phyloP scores from a whole-genome alignment of 1,140 invertebrate genomes.

The Planococcus citri region DNA sequence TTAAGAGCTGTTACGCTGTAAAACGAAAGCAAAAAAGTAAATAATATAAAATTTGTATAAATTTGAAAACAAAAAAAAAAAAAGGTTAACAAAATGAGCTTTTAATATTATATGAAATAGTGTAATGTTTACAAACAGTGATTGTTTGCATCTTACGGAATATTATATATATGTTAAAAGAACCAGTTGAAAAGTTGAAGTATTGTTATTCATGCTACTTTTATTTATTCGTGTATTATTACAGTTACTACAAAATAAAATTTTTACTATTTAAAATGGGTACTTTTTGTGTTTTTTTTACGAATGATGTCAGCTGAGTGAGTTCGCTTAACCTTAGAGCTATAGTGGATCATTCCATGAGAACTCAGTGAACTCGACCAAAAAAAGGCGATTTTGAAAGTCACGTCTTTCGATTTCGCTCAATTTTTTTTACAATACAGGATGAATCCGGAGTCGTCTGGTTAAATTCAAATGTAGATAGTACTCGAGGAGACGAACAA shows the following conservation, averaged over 20 bases:
- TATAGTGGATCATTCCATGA: too few relatives aligned
- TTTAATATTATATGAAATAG: not conserved
- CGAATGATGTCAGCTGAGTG: too few relatives aligned
- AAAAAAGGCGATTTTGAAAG: too few relatives aligned
- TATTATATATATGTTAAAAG: conserved; percentile 1
- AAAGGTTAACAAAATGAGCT: conserved; percentile 9
- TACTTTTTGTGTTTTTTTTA: too few relatives aligned
- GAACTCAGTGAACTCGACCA: too few relatives aligned
- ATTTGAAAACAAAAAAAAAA: not conserved
- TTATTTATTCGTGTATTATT: conserved; percentile 19
- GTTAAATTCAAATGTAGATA: too few relatives aligned
- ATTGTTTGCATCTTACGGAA: conserved; percentile 9
- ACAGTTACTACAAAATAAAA: conserved; percentile 16
- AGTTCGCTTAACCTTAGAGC: too few relatives aligned
- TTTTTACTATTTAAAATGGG: conserved; percentile 8
- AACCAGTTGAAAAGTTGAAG: conserved; percentile 5
- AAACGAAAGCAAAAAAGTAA: not conserved
- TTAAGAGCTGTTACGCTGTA: conserved; percentile 15
- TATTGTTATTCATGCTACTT: conserved; percentile 17
- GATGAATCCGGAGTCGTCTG: too few relatives aligned
- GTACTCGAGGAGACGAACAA: too few relatives aligned
- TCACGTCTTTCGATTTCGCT: too few relatives aligned
- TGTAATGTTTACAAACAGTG: not conserved
- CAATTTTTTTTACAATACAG: too few relatives aligned
- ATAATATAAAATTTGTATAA: not conserved